phyloP scores from a whole-genome alignment of 2,888 invertebrate species.

The Leptinotarsa rubiginosa region DNA sequence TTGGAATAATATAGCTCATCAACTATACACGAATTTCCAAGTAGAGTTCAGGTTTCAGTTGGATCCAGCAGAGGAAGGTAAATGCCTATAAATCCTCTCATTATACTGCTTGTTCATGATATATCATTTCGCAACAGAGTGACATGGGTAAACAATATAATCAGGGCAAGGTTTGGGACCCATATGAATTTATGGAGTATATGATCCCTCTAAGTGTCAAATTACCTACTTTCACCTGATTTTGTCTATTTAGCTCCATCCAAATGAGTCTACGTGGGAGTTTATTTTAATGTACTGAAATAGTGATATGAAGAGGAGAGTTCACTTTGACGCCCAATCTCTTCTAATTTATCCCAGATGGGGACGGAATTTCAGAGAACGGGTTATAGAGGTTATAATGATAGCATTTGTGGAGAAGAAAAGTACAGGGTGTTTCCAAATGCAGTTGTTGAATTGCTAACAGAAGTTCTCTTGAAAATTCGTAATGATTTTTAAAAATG shows the following conservation, averaged over 20 bases:
- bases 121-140: constrained; percentile 33
- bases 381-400: no score
- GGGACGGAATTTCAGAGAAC: no score
- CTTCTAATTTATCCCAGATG: no score
- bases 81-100: constrained; percentile 35
- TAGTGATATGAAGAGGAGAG: not conserved
- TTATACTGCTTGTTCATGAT: constrained; percentile 37
- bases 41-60: not conserved
- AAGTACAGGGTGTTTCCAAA: no score
- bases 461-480: no score
- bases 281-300: not conserved
- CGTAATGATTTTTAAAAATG: no score
- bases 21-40: not conserved
- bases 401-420: no score
- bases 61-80: constrained; percentile 15
- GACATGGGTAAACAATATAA: constrained; percentile 46
- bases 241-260: not conserved
- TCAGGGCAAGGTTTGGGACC: constrained; percentile 42
- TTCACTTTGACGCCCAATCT: no score
- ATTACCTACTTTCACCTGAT: constrained; percentile 30
- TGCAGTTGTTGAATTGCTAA: no score
- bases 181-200: constrained; percentile 43
- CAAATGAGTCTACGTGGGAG: not conserved
- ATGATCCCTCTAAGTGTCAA: constrained; percentile 41
- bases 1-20: not conserved